Conservation (phyloP, 2,797 vertebrate species). For the Micrastur ruficollis region DNA sequence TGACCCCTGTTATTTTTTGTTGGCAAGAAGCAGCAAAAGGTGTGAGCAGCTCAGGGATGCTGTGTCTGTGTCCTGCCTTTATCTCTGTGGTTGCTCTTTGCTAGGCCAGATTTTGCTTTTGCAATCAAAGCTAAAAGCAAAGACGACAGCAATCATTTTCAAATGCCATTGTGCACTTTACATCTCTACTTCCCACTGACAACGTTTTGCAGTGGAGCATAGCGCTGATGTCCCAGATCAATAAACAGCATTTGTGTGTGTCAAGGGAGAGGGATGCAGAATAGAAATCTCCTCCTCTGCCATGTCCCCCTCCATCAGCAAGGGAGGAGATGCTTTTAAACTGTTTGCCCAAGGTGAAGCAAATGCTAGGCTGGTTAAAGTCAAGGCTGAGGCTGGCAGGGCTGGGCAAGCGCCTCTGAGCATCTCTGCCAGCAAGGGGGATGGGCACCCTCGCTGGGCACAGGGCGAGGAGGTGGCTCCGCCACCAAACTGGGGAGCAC, state of each 20-base stretch:
- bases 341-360: neutral
- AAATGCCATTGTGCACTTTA: neutral
- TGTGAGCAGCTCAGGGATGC: neutral
- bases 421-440: neutral
- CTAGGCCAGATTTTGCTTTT: constrained; percentile 4
- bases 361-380: neutral
- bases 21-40: neutral
- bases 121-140: constrained; percentile 2
- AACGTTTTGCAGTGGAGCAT: neutral
- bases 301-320: fast-evolving
- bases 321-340: neutral
- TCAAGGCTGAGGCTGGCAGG: neutral
- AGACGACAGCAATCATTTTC: neutral
- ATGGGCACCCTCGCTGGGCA: fast-evolving
- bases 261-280: neutral
- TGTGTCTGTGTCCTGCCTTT: neutral
- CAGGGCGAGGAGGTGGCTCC: fast-evolving
- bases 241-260: neutral
- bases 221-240: neutral
- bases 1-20: neutral
- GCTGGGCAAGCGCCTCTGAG: neutral
- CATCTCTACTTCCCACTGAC: neutral
- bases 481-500: neutral
- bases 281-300: fast-evolving
- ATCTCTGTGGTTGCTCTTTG: neutral